Evolutionary conservation across 2,113 vertebrate genomes (phyloP), one percentile per base, ranked within the genome.

Genomic region (Sander vitreus): DNA sequence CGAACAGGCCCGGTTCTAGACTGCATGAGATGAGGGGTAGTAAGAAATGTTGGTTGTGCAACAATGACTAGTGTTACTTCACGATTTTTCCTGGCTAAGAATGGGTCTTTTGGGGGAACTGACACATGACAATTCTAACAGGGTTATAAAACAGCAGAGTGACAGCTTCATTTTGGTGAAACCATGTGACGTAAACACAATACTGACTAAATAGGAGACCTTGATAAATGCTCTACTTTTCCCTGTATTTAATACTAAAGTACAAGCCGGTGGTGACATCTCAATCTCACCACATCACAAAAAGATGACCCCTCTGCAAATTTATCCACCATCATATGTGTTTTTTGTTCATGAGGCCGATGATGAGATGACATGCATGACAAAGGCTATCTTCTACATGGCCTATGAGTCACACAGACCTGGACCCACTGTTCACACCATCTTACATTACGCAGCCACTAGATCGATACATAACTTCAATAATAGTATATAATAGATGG

Each of bases 371-470:
- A 80, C 62, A 78, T 66, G 54, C 47, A 8, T 70, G 77, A 81
- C 63, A 78, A 70, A 66, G 33, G 59, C 76, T 0, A 21, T 54
- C 30, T 27, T 48, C 27, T 25, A 51, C 13, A 27, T 71, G 68
- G 69, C 81, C 72, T 66, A 81, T 87, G 78, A 88, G 74, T 91
- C 88, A 93, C 80, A 77, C 15, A 36, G 71, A 77, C 65, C 54
- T 25, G 55, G 73, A 87, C 70, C 45, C 25, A 30, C 45, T 45
- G 33, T 16, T 59, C 55, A 64, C 78, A 33, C 60, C 19, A 6
- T 19, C 45, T 83, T 77, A 88, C 70, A 83, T 81, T 80, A 88
- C 48, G 66, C 59, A 47, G 50, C 73, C 72, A 45, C 75, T 1
- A 68, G 43, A 80, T 68, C 57, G 63, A 62, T 39, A 57, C 23